Evolutionary conservation across 2,888 invertebrate species (phyloP), one percentile per base, ranked within the genome.

Genomic region (Standfussiana lucernea): DNA sequence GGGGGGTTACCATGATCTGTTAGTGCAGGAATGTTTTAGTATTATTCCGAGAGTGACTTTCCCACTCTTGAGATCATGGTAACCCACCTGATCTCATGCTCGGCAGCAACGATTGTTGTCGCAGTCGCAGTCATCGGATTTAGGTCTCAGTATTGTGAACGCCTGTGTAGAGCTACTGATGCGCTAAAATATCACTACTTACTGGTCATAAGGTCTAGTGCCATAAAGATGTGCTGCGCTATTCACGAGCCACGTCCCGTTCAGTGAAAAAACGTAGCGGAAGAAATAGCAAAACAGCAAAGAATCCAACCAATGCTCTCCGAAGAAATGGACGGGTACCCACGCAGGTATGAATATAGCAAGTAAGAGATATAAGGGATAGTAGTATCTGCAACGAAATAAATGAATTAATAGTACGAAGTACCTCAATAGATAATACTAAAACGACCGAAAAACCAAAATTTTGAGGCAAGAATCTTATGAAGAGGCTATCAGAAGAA

Each of bases 161-260:
- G 10, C 28, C 35, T 28, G 35, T 35, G 21, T 35, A 32, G 2
- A 32, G 7, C 24, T 1, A 10, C 18, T 32, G 24, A 15, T 21
- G 21, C 32, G 7, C 32, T 35, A 35, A 56, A 6, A 35, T 53
- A 50, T 45, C 2, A 56, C 4, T 10, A 91, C 97, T 96, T 93
- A 98, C 97, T 97, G 96, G 92, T 98, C 98, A 92, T 98, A 98
- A 1, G 98, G 98, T 91, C 97, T 97, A 69, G 97, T 97, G 24
- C 98, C 99, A 93, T 97, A 98, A 77, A 98, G 94, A 95, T 98
- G 99, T 2, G 98, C 98, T 0, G 97, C 97, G 83, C 98, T 98
- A 92, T 99, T 99, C 6, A 99, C 98, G 8, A 97, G 95, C 98
- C 98, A 99, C 0, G 98, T 98, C 2, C 97, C 97, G 90, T 99